Base-by-base conservation (phyloP, 2,888 invertebrate genomes). In the Agriopis leucophaearia region DNA sequence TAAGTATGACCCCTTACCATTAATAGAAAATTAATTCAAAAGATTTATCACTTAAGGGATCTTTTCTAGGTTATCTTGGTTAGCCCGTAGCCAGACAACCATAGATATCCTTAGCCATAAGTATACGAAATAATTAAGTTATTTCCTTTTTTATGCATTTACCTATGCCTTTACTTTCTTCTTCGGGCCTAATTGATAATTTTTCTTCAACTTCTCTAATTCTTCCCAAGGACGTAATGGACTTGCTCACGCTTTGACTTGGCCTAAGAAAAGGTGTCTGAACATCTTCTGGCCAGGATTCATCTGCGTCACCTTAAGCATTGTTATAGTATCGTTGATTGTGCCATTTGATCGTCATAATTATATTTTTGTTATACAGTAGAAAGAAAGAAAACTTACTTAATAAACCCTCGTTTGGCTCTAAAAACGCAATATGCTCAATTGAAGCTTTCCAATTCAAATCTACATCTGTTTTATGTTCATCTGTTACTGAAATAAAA, bases 171-270 rank as follows among this genome's bases (percentile, higher is more conserved):
- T 8, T 51, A 6, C n/a, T n/a, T 15, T 16, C 38, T 36, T 47
- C 58, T 54, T 60, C 64, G 48, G 57, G 44, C 50, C 73, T 67
- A 38, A 58, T 13, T 56, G 74, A 71, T 8, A 27, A 38, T 38
- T 67, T 79, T 76, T 91, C 90, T 42, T 91, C 87, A 9, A 52
- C 66, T 82, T 92, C 92, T 51, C 72, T 69, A 69, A 93, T 86
- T 54, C 74, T 84, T 50, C 92, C 92, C 40, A 93, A 76, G 8
- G 92, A 92, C 57, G 81, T 81, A 18, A 91, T 75, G 36, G 92
- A 92, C 75, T 86, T 89, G 70, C 78, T 85, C 42, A 87, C 84
- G 75, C 84, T 88, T 69, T 81, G 78, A 67, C 84, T 87, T 13
- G 84, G 72, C 80, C 84, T 90, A 10, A 85, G 50, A 48, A 68